phyloP scores from a whole-genome alignment of 2,113 vertebrate species.

The Ariopsis seemanni region DNA sequence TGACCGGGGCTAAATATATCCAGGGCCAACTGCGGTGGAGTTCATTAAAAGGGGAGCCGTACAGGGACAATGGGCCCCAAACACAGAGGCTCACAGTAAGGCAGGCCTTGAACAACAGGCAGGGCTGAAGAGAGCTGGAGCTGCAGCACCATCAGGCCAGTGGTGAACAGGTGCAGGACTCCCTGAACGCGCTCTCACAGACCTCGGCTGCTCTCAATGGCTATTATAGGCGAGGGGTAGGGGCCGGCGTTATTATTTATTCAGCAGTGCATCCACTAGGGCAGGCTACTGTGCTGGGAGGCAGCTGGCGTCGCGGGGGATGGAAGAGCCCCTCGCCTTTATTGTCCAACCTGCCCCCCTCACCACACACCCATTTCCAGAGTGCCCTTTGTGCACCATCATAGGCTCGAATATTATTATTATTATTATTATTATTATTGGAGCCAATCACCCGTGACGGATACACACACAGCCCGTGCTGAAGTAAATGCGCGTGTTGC shows the following conservation, averaged over 20 bases:
- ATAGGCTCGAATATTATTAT: conserved; percentile 29
- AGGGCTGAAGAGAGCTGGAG: conserved; percentile 23
- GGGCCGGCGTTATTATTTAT: conserved; percentile 77
- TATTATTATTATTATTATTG: conserved; percentile 25
- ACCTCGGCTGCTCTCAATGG: conserved; percentile 49
- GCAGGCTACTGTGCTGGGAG: conserved; percentile 51
- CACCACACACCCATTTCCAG: conserved; percentile 48
- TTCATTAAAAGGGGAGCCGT: conserved; percentile 36
- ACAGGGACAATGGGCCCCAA: conserved; percentile 34
- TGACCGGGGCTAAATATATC: conserved; percentile 39
- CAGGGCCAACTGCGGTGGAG: conserved; percentile 34
- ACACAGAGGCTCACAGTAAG: conserved; percentile 41
- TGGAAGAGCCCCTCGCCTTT: conserved; percentile 59
- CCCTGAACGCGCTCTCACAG: conserved; percentile 28
- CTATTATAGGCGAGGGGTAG: conserved; percentile 72
- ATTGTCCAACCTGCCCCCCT: conserved; percentile 60
- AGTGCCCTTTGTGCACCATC: conserved; percentile 37
- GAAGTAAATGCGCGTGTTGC: conserved; percentile 65
- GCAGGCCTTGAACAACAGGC: conserved; percentile 35
- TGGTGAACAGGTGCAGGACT: conserved; percentile 55
- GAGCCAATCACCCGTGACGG: conserved; percentile 28
- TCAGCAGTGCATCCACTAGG: conserved; percentile 69
- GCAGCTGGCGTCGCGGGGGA: conserved; percentile 71
- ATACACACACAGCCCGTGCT: conserved; percentile 47
- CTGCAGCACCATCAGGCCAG: conserved; percentile 59